Evolutionary conservation across 2,888 invertebrate genomes (phyloP).

Genomic region (Phaedon cochleariae): DNA sequence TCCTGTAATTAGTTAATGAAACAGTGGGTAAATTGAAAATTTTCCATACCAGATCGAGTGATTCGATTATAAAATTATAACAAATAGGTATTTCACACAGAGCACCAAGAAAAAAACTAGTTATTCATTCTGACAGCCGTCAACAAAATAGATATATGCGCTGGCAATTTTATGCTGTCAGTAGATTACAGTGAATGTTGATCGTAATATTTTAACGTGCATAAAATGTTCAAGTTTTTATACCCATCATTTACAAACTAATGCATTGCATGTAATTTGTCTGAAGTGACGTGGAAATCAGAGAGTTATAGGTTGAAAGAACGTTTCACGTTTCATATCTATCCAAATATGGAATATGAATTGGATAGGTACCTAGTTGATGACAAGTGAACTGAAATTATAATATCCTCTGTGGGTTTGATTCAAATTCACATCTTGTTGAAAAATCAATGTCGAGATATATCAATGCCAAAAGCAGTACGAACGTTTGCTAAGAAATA

Average conservation of each 20-base stretch:
- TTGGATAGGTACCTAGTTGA: too few relatives aligned
- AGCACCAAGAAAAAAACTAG: constrained; percentile 25
- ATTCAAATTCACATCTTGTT: too few relatives aligned
- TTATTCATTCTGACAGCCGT: constrained; percentile 35
- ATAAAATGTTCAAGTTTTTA: constrained; percentile 32
- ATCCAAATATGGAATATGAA: constrained; percentile 21
- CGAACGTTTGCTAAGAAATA: too few relatives aligned
- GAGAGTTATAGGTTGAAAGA: constrained; percentile 28
- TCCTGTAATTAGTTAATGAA: constrained; percentile 5
- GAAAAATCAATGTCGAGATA: too few relatives aligned
- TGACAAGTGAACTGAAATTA: too few relatives aligned
- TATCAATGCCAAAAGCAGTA: too few relatives aligned
- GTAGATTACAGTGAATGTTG: constrained; percentile 39
- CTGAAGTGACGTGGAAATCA: constrained; percentile 30
- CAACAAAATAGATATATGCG: constrained; percentile 34
- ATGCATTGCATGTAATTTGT: constrained; percentile 31
- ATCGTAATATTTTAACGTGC: constrained; percentile 35
- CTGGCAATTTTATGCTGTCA: constrained; percentile 40
- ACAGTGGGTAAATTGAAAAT: constrained; percentile 2
- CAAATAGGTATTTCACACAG: constrained; percentile 30
- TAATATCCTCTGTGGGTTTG: too few relatives aligned
- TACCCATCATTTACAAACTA: constrained; percentile 28
- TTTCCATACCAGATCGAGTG: constrained; percentile 13
- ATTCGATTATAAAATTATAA: constrained; percentile 23
- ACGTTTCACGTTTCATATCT: constrained; percentile 22